Conservation (phyloP, 2,797 vertebrate species). For the Anableps anableps region DNA sequence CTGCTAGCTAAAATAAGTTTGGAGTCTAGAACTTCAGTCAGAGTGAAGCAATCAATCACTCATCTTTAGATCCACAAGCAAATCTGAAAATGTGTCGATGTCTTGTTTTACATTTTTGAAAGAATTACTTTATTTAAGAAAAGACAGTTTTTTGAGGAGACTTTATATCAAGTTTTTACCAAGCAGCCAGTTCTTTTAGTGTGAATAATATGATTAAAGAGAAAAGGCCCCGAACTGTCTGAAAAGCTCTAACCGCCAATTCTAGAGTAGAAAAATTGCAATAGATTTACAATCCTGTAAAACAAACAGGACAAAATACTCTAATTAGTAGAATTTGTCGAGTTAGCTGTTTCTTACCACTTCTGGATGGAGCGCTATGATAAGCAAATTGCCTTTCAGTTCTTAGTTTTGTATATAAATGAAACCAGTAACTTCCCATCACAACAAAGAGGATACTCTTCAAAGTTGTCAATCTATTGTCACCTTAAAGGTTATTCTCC, state of each 20-base stretch:
- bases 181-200: conserved; percentile 5
- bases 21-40: not conserved
- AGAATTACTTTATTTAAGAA: not conserved
- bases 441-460: not conserved
- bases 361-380: conserved; percentile 20
- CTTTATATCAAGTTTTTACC: not conserved
- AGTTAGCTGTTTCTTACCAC: conserved; percentile 6
- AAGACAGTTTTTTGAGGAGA: not conserved
- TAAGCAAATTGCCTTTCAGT: conserved; percentile 11
- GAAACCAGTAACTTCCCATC: not conserved
- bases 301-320: conserved; percentile 23
- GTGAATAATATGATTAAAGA: not conserved
- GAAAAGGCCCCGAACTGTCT: not conserved
- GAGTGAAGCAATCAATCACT: not conserved
- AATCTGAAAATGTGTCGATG: not conserved
- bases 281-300: conserved; percentile 7
- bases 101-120: not conserved
- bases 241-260: conserved; percentile 3
- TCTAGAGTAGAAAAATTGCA: conserved; percentile 11
- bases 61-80: not conserved
- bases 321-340: conserved; percentile 31
- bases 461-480: not conserved
- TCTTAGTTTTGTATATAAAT: not conserved
- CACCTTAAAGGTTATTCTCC: conserved; percentile 1
- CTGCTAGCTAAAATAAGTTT: not conserved